Base-by-base conservation (phyloP, 1,140 invertebrate genomes). In the Solen grandis region DNA sequence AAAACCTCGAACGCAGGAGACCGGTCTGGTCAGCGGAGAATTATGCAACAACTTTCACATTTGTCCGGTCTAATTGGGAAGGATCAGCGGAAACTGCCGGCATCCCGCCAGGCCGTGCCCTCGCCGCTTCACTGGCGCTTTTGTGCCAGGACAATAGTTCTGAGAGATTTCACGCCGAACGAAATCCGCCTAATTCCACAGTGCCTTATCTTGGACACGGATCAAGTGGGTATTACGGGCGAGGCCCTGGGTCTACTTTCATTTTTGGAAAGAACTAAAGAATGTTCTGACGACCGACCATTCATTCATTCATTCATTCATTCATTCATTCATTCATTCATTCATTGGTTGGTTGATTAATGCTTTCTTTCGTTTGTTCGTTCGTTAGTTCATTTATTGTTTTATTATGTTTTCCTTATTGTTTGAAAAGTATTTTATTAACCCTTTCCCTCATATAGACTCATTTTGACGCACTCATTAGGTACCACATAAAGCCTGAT, bases 171-270 rank as follows among this genome's bases (percentile, higher is more conserved):
- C 29, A 74, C 59, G 59, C 70, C 35, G 35, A n/a, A 31, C 2
- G n/a, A 60, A 60, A 74, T 74, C 70, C 35, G n/a, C 54, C 62
- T 33, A 60, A 74, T 60, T 74, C 70, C 54, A 29, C 14, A 74
- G 41, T 46, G 52, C 68, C 52, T 70, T 70, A 70, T 70, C 52
- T 57, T 35, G n/a, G 16, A 68, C n/a, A n/a, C 27, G 35, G 59
- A 62, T 31, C 59, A 62, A 55, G 54, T 8, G 54, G 27, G n/a
- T 55, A 55, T 4, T 55, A 22, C 5, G n/a, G n/a, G 27, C 19
- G 4, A n/a, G 27, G 27, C 27, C n/a, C n/a, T 55, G 54, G 19
- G n/a, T 22, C 5, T 38, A n/a, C 1, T 31, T 19, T 36, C 57
- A 55, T 70, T 22, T 36, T 22, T 27, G 55, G 33, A 70, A 50